phyloP scores from a whole-genome alignment of 2,888 invertebrate genomes.

The Lycia hirtaria region DNA sequence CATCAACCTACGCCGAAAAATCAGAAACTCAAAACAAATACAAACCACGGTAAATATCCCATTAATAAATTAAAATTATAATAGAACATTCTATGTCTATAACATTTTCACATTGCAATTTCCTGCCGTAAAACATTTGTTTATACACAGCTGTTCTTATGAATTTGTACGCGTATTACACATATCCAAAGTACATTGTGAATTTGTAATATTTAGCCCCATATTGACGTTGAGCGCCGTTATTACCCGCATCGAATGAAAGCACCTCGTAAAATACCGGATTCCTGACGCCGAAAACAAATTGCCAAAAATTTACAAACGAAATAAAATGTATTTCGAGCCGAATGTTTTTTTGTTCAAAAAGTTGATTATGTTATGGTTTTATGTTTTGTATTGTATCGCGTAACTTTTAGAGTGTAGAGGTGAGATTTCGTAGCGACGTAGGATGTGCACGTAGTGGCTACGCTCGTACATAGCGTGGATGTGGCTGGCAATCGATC shows the following conservation, averaged over 20 bases:
- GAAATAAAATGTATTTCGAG: constrained; percentile 3
- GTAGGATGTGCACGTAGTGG: no score
- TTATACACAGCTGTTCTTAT: background rate
- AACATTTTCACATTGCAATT: background rate
- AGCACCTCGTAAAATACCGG: constrained; percentile 23
- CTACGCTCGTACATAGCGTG: no score
- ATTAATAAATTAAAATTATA: no score
- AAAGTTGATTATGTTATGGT: no score
- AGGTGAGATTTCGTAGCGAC: no score
- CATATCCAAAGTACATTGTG: constrained; percentile 9
- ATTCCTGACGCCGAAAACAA: constrained; percentile 20
- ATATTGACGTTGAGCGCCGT: constrained; percentile 18
- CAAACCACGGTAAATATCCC: no score
- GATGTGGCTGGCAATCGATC: no score
- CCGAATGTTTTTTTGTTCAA: constrained; percentile 4
- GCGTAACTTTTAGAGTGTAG: no score
- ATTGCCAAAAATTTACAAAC: constrained; percentile 8
- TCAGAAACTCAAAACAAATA: no score
- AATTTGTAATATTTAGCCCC: constrained; percentile 16
- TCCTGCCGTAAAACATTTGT: no score
- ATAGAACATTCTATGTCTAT: background rate
- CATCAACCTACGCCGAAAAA: no score
- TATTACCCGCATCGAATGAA: constrained; percentile 12
- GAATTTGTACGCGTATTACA: background rate
- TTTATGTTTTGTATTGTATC: no score